Evolutionary conservation across 2,888 invertebrate genomes (phyloP), one percentile per base, ranked within the genome.

Genomic region (Melanostoma mellinum): DNA sequence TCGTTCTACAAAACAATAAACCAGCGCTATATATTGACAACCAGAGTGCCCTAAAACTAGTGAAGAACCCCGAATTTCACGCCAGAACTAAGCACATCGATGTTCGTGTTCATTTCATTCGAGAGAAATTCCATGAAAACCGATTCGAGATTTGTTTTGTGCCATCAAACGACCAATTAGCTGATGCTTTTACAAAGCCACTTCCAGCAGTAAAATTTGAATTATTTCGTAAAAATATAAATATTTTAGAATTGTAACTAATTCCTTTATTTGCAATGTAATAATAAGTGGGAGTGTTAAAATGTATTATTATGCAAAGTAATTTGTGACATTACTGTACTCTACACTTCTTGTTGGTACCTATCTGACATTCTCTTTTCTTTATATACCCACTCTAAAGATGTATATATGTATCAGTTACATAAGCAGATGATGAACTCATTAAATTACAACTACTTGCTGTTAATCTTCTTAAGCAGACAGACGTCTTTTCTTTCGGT

Each of bases 51-150:
- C 78, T 86, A 36, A 60, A 71, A 67, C 72, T 87, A 8, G 74
- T 87, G 2, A 77, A 86, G 38, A 87, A 87, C 76, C 86, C 85
- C 3, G 85, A 86, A 56, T 86, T 80, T 68, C 87, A 87, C 55
- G 63, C 48, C 6, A 46, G 87, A 35, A 85, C 86, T 4, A 58
- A 58, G 42, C 60, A 60, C 44, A 60, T 60, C 10, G 44, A 46
- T 35, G 46, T 60, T 46, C 46, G 60, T 6, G 6, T 60, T 60
- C 53, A 53, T 10, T 53, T 52, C 35, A 60, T 60, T 10, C 44
- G 60, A 33, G 35, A 52, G n/a, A 35, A 60, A 20, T 60, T 44
- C 44, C 44, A 46, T 9, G 60, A 60, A 35, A 8, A 8, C 33
- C 10, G 42, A 33, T 60, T 60, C 33, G 44, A 46, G 33, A 46